Percentiles rank a stretch among this genome's conserved stretches.
phyloP scores from a whole-genome alignment of 1,140 invertebrate genomes.

The Teleopsis dalmanni region DNA sequence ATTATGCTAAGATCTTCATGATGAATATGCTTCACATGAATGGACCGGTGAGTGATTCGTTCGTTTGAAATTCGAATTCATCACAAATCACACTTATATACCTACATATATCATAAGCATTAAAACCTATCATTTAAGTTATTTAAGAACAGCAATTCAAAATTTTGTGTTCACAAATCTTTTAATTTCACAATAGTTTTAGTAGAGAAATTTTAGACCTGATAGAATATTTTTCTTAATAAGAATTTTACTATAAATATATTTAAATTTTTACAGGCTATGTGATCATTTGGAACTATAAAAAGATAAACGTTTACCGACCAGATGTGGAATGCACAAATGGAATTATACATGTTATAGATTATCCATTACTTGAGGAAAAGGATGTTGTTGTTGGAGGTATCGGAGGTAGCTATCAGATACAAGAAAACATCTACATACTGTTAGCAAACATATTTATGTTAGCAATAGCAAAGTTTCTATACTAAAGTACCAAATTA shows the following conservation, averaged over 20 bases:
- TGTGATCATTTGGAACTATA: slow-evolving; percentile 72
- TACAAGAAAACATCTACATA: slow-evolving; percentile 38
- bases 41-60: slow-evolving; percentile 40
- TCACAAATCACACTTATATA: not conserved
- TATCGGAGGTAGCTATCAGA: slow-evolving; percentile 43
- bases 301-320: slow-evolving; percentile 73
- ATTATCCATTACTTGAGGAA: slow-evolving; percentile 71
- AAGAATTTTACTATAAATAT: not conserved
- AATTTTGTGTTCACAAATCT: not conserved
- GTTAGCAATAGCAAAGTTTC: slow-evolving; percentile 41
- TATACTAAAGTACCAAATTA: slow-evolving; percentile 33
- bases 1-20: slow-evolving; percentile 36
- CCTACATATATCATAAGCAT: too few relatives aligned
- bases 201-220: too few relatives aligned
- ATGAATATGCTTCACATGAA: slow-evolving; percentile 41
- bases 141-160: not conserved
- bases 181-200: not conserved
- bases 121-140: too few relatives aligned
- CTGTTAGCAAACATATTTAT: slow-evolving; percentile 43
- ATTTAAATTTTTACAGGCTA: slow-evolving; percentile 55
- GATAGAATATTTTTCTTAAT: not conserved
- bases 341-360: slow-evolving; percentile 88
- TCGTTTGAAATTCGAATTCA: slow-evolving; percentile 10
- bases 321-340: slow-evolving; percentile 88
- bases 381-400: slow-evolving; percentile 69